phyloP scores from a whole-genome alignment of 2,888 invertebrate species.

The Lucinisca nassula region DNA sequence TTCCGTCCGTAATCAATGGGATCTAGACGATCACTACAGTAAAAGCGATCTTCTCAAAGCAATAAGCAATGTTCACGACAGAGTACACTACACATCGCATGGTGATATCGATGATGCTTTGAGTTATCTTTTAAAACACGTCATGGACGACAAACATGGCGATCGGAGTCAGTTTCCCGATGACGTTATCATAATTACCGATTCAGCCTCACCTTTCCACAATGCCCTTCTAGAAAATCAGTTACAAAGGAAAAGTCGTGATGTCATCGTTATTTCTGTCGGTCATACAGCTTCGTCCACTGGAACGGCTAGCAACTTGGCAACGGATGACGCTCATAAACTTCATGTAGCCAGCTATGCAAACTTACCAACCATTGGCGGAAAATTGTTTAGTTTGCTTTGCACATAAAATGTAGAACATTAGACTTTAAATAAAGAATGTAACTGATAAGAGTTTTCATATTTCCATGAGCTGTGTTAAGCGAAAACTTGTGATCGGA shows the following conservation, averaged over 20 bases:
- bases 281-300: background rate
- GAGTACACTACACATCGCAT: background rate
- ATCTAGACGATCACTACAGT: background rate
- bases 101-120: conserved; percentile 15
- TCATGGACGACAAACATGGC: background rate
- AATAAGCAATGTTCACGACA: background rate
- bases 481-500: too few relatives aligned
- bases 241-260: background rate
- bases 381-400: background rate
- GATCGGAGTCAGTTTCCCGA: conserved; percentile 1
- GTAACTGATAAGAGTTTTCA: too few relatives aligned
- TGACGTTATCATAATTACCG: conserved; percentile 27
- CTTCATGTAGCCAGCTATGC: background rate
- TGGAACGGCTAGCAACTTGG: background rate
- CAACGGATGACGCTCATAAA: background rate
- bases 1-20: background rate
- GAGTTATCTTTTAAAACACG: background rate
- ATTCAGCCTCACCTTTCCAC: background rate
- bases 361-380: background rate
- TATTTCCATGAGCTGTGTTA: too few relatives aligned
- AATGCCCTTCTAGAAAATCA: background rate
- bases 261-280: background rate
- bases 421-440: too few relatives aligned
- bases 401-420: too few relatives aligned
- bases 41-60: background rate